Evolutionary conservation across 2,888 invertebrate species (phyloP), one percentile per base, ranked within the genome.

Genomic region (Marasmarcha lunaedactyla): DNA sequence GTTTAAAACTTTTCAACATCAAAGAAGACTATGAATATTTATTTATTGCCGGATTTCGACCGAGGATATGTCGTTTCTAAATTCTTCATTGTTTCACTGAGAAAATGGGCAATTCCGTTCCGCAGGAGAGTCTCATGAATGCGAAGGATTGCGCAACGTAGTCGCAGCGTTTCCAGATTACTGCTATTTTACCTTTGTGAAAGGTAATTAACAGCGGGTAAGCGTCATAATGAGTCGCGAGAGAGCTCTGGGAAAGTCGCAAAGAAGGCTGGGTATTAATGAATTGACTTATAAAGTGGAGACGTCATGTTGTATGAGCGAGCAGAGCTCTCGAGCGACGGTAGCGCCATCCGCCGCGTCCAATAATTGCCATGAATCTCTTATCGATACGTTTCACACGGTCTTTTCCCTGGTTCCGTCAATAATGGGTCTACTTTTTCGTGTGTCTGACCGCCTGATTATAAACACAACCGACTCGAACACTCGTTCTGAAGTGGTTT

Each of bases 361-460:
- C 45, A 52, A 58, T 68, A 63, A 71, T 70, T 68, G 59, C 59
- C 65, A 63, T 61, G 57, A 71, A 68, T 70, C 65, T 69, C 62
- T 64, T 71, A 71, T 66, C 68, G 59, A 60, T 56, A 56, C 57
- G 53, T 64, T 76, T 74, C 73, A 72, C 78, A 74, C 73, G 73
- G 59, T 68, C 57, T 54, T 60, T 60, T 66, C 57, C n/a, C 20
- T 7, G 20, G 20, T 20, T 30, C 30, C 30, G 9, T 30, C 30
- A 30, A 30, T 30, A 30, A 30, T 30, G 30, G 30, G n/a, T 7
- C 30, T n/a, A 30, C 30, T 30, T 30, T 30, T 30, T 30, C 30
- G 30, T 30, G 10, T 30, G 30, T n/a, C 30, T 30, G 30, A 11
- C 30, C 30, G n/a, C 11, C 9, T n/a, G 30, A 3, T n/a, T 9